phyloP scores from a whole-genome alignment of 2,797 vertebrate species.

The Chelonia mydas region DNA sequence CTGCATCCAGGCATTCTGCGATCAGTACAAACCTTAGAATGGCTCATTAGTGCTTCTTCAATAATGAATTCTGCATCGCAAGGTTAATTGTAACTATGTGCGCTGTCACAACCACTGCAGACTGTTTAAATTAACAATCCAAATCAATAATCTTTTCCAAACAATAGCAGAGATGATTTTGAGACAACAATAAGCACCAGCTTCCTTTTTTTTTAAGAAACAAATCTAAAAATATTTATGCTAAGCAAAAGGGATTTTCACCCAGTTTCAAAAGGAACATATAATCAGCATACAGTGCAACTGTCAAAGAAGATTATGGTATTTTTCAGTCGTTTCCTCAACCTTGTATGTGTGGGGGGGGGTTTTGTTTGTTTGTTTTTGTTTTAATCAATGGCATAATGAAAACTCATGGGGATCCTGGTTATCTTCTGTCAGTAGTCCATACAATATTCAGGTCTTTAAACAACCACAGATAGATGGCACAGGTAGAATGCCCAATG shows the following conservation, averaged over 20 bases:
- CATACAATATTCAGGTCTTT: conserved; percentile 31
- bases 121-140: conserved; percentile 75
- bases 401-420: conserved; percentile 34
- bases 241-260: conserved; percentile 29
- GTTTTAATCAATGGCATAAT: conserved; percentile 54
- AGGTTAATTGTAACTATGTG: conserved; percentile 77
- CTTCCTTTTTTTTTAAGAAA: conserved; percentile 14
- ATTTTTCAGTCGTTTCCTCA: conserved; percentile 25
- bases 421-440: conserved; percentile 22
- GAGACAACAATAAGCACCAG: conserved; percentile 33
- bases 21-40: conserved; percentile 72
- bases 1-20: conserved; percentile 65
- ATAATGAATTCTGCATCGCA: conserved; percentile 74
- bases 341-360: not conserved
- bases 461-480: conserved; percentile 34
- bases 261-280: not conserved
- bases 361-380: not conserved
- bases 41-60: conserved; percentile 77
- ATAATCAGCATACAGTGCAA: not conserved
- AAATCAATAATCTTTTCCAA: conserved; percentile 77
- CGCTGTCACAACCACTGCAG: conserved; percentile 71
- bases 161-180: conserved; percentile 62
- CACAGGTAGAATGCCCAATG: conserved; percentile 30
- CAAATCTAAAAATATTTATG: conserved; percentile 39
- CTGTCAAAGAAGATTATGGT: not conserved